Evolutionary conservation across 2,113 vertebrate genomes (phyloP).

Genomic region (Bubo scandiacus): DNA sequence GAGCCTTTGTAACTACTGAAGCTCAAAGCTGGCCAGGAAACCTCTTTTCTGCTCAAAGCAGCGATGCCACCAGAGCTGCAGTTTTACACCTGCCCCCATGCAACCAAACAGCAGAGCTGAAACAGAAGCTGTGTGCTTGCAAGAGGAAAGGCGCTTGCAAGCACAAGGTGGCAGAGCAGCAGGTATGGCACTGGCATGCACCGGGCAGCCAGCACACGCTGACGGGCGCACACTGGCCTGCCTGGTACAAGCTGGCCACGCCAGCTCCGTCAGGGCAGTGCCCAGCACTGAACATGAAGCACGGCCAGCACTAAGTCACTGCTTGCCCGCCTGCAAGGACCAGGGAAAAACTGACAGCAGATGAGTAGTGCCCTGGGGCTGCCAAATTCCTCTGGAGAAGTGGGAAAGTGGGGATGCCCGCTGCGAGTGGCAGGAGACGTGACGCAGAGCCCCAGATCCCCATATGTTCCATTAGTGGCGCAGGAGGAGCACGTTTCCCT

Average conservation of each 20-base stretch:
- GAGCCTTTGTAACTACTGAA: neutral
- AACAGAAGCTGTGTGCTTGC: neutral
- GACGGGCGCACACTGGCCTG: fast-evolving
- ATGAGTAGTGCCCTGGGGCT: neutral
- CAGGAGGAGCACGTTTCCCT: neutral
- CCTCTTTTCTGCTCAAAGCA: neutral
- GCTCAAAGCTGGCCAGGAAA: neutral
- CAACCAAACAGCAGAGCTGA: neutral
- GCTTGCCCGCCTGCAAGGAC: fast-evolving
- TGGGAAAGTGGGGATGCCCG: neutral
- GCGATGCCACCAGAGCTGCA: neutral
- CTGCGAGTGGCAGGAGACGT: neutral
- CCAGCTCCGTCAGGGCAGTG: neutral
- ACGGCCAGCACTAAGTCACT: neutral
- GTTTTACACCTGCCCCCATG: neutral
- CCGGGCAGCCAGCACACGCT: neutral
- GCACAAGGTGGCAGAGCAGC: neutral
- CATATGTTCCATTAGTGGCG: neutral
- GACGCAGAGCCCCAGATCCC: neutral
- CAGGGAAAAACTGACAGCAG: neutral
- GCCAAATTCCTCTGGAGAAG: neutral
- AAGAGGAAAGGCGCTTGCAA: neutral
- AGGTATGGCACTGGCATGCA: fast-evolving
- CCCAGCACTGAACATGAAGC: neutral
- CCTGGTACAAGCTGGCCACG: neutral